Conservation (phyloP, 2,888 invertebrate genomes). For the Drosophila niveifrons region DNA sequence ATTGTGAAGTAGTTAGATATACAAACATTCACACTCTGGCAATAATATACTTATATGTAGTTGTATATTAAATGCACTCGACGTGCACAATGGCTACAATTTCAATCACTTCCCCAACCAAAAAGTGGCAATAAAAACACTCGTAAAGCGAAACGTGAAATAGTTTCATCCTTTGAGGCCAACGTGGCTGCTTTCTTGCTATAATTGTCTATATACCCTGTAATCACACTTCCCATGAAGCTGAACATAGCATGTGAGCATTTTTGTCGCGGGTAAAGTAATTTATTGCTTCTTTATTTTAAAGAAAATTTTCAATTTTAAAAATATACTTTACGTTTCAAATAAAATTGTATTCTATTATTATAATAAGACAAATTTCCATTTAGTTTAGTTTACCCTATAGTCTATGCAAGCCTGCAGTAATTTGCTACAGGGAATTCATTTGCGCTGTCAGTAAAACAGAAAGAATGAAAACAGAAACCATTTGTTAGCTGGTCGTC, state of each 20-base stretch:
- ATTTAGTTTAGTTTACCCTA: neutral
- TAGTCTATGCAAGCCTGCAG: neutral
- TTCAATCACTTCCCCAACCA: conserved; percentile 63
- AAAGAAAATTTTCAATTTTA: neutral
- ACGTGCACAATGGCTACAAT: conserved; percentile 51
- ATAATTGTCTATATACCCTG: conserved; percentile 16
- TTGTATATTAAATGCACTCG: conserved; percentile 62
- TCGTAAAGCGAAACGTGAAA: conserved; percentile 49
- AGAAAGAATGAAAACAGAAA: conserved; percentile 47
- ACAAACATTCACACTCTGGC: conserved; percentile 11
- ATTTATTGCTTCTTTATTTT: neutral
- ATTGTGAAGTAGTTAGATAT: conserved; percentile 19
- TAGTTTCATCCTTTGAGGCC: conserved; percentile 22
- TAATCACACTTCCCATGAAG: neutral
- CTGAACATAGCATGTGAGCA: too few species aligned
- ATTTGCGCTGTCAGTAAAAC: neutral
- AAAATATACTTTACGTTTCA: too few species aligned
- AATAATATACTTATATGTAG: conserved; percentile 16
- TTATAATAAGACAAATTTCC: too few species aligned
- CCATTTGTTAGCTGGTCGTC: conserved; percentile 58
- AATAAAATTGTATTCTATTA: too few species aligned
- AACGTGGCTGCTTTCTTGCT: conserved; percentile 3
- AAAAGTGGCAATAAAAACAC: conserved; percentile 61
- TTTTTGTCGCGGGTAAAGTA: too few species aligned
- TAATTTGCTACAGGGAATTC: neutral